These are phyloP conservation scores for Stomorhina lunata DNA, from an alignment of 2,888 invertebrate genomes.

Conservation along the genomic window DNA sequence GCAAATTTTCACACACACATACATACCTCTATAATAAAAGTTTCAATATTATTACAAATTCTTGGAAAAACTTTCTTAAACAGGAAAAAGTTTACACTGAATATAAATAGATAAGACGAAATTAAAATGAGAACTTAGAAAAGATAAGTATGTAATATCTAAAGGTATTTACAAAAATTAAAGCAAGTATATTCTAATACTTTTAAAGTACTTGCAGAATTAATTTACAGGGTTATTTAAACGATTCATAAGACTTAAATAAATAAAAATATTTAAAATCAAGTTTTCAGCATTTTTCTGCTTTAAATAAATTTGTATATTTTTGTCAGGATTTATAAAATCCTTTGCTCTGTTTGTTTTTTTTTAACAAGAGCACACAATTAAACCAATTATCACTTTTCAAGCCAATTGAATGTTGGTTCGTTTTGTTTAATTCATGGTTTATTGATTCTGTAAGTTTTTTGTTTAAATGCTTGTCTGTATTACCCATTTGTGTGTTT, in stretches of 20 bases:
- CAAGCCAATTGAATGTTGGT: conserved; percentile 27
- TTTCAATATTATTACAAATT: not conserved
- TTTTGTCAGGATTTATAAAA: not conserved
- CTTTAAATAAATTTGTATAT: not conserved
- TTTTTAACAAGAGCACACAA: conserved; percentile 26
- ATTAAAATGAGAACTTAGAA: conserved; percentile 8
- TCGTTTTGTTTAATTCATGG: not conserved
- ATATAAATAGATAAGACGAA: conserved; percentile 12
- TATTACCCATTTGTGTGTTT: not conserved
- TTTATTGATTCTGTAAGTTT: not conserved
- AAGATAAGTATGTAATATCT: conserved; percentile 24
- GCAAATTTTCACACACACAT: not conserved
- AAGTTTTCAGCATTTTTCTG: not conserved
- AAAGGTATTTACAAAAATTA: not conserved
- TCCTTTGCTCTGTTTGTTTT: not conserved
- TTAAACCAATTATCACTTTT: conserved; percentile 53
- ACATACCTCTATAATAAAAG: not conserved
- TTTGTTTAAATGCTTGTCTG: not conserved
- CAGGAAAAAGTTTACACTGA: conserved; percentile 13
- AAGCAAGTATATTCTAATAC: too few species aligned
- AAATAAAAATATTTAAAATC: not conserved
- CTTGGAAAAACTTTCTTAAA: not conserved
- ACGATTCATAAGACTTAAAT: too few species aligned
- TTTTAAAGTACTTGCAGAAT: too few species aligned
- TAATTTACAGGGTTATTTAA: too few species aligned